Conservation (phyloP, 2,797 vertebrate species). For the Pangasius sanitwongsei region DNA sequence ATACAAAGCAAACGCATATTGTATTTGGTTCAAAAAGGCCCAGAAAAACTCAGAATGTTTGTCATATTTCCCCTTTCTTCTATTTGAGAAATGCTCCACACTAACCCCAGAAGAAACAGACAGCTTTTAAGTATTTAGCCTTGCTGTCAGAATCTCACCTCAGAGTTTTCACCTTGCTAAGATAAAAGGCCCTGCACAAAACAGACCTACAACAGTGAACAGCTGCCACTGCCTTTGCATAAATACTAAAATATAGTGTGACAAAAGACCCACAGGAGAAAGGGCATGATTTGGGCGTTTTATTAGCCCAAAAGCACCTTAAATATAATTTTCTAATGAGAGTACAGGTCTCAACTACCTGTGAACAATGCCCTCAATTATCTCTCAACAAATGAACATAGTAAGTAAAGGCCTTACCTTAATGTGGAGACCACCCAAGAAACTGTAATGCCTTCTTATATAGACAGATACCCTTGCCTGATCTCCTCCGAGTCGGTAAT, state of each 20-base stretch:
- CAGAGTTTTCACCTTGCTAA: background rate
- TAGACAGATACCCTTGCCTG: slow-evolving; percentile 23
- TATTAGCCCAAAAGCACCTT: slow-evolving; percentile 3
- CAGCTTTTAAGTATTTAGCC: slow-evolving; percentile 13
- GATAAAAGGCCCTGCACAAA: background rate
- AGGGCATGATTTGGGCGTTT: slow-evolving; percentile 22
- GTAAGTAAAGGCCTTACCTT: slow-evolving; percentile 49
- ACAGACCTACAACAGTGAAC: background rate
- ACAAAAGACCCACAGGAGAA: slow-evolving; percentile 41
- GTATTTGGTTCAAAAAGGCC: background rate
- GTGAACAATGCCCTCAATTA: background rate
- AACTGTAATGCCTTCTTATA: slow-evolving; percentile 21
- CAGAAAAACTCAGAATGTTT: background rate
- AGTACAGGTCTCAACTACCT: background rate
- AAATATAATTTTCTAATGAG: slow-evolving; percentile 15
- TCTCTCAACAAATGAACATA: background rate
- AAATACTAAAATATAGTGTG: slow-evolving; percentile 24
- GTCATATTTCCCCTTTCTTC: slow-evolving; percentile 16
- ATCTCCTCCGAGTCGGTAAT: slow-evolving; percentile 29
- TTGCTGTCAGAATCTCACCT: background rate
- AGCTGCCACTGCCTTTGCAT: slow-evolving; percentile 19
- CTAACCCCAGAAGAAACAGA: background rate
- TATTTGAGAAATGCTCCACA: slow-evolving; percentile 15
- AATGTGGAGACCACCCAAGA: slow-evolving; percentile 22
- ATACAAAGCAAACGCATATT: background rate